Evolutionary conservation across 2,797 vertebrate species (phyloP).

Genomic region (Coregonus sp.): DNA sequence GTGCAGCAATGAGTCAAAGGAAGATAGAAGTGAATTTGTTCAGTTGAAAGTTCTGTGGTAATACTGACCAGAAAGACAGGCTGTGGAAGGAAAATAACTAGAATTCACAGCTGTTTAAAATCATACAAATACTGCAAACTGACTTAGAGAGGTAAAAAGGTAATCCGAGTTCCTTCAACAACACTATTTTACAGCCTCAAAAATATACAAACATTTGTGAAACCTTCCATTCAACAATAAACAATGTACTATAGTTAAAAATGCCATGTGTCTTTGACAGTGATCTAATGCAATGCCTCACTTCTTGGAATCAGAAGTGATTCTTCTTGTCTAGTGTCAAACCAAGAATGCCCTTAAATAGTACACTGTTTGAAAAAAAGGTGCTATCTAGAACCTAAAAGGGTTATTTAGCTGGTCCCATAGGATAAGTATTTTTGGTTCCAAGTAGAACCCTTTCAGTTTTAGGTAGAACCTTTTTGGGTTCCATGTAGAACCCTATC

Average conservation of each 20-base stretch:
- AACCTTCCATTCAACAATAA: neutral
- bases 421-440: too few species aligned
- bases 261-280: conserved; percentile 1
- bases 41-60: conserved; percentile 23
- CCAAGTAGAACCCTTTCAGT: too few species aligned
- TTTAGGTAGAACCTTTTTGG: too few species aligned
- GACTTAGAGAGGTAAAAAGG: neutral
- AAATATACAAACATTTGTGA: neutral
- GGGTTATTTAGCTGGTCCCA: too few species aligned
- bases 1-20: conserved; percentile 59
- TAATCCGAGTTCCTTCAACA: conserved; percentile 12
- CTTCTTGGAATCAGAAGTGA: neutral
- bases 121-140: conserved; percentile 38
- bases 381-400: too few species aligned
- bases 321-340: conserved; percentile 20
- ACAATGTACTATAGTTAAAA: conserved; percentile 27
- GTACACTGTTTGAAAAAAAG: neutral
- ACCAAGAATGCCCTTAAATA: conserved; percentile 29
- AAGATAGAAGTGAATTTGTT: conserved; percentile 58
- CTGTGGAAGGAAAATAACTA: neutral
- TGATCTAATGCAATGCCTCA: neutral
- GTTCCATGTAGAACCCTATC: too few species aligned
- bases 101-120: conserved; percentile 11
- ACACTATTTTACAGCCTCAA: conserved; percentile 6
- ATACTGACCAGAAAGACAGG: conserved; percentile 3